Evolutionary conservation across 2,888 invertebrate genomes (phyloP).

Genomic region (Thereva unica): DNA sequence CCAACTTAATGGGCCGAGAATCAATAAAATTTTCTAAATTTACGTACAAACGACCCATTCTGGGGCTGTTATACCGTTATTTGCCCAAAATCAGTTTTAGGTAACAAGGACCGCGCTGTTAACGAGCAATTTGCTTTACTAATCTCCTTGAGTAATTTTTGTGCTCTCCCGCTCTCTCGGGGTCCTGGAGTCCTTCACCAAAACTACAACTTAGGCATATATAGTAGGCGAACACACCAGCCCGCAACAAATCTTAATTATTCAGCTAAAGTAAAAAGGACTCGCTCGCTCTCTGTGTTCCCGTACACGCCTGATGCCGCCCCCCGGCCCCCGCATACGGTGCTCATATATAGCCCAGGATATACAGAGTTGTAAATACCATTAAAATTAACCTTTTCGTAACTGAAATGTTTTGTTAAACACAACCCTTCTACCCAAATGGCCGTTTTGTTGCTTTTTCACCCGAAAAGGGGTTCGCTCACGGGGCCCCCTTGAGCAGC

Average conservation of each 20-base stretch:
- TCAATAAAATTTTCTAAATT: too few relatives aligned
- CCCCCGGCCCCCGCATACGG: conserved; percentile 5
- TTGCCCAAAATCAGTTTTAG: conserved; percentile 5
- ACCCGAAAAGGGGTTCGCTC: neutral
- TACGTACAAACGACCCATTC: too few relatives aligned
- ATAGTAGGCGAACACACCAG: too few relatives aligned
- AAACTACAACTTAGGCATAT: too few relatives aligned
- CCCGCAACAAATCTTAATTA: conserved; percentile 7
- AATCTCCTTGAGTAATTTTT: conserved; percentile 9
- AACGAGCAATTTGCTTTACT: conserved; percentile 15
- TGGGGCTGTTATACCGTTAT: too few relatives aligned
- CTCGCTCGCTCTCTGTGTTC: too few relatives aligned
- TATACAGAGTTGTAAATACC: conserved; percentile 9
- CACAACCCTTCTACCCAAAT: conserved; percentile 1
- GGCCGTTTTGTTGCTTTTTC: conserved; percentile 17
- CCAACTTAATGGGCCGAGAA: too few relatives aligned
- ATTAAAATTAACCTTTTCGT: conserved; percentile 15
- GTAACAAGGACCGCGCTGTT: neutral
- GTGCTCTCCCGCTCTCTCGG: neutral
- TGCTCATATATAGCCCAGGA: neutral
- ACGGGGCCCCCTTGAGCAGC: neutral
- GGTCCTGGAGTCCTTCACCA: neutral
- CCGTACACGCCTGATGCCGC: too few relatives aligned
- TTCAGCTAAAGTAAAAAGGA: conserved; percentile 1
- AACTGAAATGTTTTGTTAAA: conserved; percentile 15